Evolutionary conservation across 2,113 vertebrate species (phyloP), one percentile per base, ranked within the genome.

Genomic region (Thomomys bottae): DNA sequence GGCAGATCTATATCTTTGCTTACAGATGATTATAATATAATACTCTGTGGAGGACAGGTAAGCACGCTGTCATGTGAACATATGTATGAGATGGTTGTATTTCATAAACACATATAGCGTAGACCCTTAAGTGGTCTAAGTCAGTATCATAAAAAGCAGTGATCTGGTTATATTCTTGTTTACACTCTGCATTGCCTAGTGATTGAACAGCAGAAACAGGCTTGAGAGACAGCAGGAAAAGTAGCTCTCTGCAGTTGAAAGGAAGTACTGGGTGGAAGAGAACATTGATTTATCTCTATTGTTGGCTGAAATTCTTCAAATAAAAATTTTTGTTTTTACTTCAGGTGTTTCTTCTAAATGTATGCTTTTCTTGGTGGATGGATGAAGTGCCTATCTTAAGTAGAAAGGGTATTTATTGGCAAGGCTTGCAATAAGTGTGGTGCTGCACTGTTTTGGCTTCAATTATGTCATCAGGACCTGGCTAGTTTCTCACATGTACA

Each of bases 331-430:
- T 59, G 21, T 84, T 87, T 79, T 84, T 57, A 57, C 68, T 90
- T 70, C 76, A 14, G 5, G 28, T 78, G 12, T 17, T 80, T 57
- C 61, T 63, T 84, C 42, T 63, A 68, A 73, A 24, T 45, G 40
- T n/a, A 42, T 75, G 30, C 28, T 63, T 61, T 86, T 49, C 21
- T 86, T 91, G 32, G 30, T 77, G 59, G 20, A 8, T 76, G 1
- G 70, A 57, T 59, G 11, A 40, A 61, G 11, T 90, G n/a, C 38
- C 40, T 8, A 6, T 72, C 2, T 59, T 11, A 75, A 30, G 82
- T 91, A 81, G 78, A 84, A 93, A 85, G 54, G 40, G 12, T 57
- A 76, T 84, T 79, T 66, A 24, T n/a, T 84, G 30, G 42, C 68
- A 67, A 64, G 54, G 73, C 80, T 73, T 75, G 49, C 23, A 67